These are phyloP conservation scores for Coecobrya sp. DNA, from an alignment of 2,888 invertebrate species.

Conservation along the genomic window DNA sequence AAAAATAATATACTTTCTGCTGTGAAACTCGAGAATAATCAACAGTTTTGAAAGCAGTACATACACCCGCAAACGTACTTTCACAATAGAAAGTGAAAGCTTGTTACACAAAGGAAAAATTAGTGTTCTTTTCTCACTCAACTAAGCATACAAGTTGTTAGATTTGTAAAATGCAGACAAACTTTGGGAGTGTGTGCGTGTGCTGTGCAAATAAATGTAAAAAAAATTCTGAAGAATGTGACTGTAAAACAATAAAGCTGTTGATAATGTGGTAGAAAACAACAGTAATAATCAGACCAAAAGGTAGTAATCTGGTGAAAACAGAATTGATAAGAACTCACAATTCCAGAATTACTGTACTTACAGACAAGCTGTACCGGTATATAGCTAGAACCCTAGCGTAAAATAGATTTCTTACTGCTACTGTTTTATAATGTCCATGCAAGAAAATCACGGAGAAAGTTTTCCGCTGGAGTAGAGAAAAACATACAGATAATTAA, in stretches of 20 bases:
- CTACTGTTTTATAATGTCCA: neutral
- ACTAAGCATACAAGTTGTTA: neutral
- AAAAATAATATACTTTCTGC: neutral
- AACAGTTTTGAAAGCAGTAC: neutral
- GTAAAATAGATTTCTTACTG: no score
- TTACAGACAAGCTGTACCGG: no score
- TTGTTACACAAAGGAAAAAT: neutral
- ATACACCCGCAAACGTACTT: neutral
- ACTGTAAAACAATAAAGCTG: no score
- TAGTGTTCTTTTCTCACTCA: neutral
- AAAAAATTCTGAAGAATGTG: neutral
- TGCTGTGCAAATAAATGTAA: neutral
- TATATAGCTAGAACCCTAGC: no score
- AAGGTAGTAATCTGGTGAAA: no score
- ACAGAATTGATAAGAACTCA: no score
- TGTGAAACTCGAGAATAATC: neutral
- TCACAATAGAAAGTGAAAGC: neutral
- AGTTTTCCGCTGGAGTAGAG: neutral
- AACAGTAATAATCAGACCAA: no score
- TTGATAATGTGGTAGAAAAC: no score
- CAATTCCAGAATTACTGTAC: no score
- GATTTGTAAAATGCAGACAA: neutral
- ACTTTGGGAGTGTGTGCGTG: neutral
- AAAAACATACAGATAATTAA: neutral
- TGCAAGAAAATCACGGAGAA: neutral